Evolutionary conservation across 2,113 vertebrate species (phyloP).

Genomic region (Stomatorhinus ivindoensis): DNA sequence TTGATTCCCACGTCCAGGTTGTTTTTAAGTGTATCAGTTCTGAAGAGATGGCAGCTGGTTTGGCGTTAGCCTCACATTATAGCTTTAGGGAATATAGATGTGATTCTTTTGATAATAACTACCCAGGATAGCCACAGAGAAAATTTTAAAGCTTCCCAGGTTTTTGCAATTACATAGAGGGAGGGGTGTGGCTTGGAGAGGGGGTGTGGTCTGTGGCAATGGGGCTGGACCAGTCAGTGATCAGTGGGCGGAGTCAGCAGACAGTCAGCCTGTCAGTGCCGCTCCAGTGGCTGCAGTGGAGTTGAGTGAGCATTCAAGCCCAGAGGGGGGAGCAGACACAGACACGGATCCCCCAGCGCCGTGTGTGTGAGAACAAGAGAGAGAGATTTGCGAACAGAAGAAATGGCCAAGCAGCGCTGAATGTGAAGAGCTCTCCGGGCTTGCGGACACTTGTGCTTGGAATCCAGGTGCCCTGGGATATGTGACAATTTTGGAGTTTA

Average conservation of each 20-base stretch:
- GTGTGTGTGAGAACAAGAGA: background rate
- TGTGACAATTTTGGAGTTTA: background rate
- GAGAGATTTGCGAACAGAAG: slow-evolving; percentile 25
- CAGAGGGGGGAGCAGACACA: background rate
- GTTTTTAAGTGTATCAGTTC: background rate
- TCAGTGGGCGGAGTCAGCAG: background rate
- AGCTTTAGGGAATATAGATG: slow-evolving; percentile 22
- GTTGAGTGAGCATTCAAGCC: background rate
- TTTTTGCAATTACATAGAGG: slow-evolving; percentile 18
- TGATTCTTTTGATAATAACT: slow-evolving; percentile 29
- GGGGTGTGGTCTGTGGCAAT: background rate
- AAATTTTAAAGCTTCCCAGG: slow-evolving; percentile 23
- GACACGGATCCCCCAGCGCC: slow-evolving; percentile 4
- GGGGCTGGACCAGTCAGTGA: background rate
- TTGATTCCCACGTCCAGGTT: background rate
- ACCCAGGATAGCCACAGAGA: slow-evolving; percentile 16
- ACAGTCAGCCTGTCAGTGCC: slow-evolving; percentile 23
- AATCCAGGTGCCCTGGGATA: background rate
- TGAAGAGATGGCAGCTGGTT: background rate
- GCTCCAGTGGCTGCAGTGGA: slow-evolving; percentile 11
- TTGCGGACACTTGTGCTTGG: slow-evolving; percentile 14
- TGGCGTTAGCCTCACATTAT: background rate
- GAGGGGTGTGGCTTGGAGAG: background rate
- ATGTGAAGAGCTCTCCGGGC: background rate
- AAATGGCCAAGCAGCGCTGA: background rate